phyloP scores from a whole-genome alignment of 2,888 invertebrate species.

The Tipula lateralis region DNA sequence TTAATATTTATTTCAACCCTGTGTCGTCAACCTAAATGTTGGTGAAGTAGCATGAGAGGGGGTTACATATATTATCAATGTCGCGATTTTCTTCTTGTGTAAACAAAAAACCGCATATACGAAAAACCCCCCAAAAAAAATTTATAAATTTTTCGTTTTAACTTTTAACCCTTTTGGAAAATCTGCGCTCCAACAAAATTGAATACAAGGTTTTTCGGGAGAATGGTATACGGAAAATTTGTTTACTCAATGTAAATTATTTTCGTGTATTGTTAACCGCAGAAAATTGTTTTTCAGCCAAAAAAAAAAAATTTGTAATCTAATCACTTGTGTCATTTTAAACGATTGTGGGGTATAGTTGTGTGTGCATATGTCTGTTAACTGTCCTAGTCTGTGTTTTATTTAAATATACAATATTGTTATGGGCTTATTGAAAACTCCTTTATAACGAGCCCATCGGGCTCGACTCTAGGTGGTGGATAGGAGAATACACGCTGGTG shows the following conservation, averaged over 20 bases:
- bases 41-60: background rate
- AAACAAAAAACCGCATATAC: background rate
- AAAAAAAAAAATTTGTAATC: background rate
- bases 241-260: background rate
- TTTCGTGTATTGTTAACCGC: background rate
- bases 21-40: background rate
- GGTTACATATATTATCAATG: background rate
- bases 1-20: background rate
- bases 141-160: background rate
- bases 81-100: background rate
- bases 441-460: too few relatives aligned
- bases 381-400: background rate
- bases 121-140: background rate
- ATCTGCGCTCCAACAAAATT: background rate
- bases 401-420: background rate
- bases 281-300: background rate
- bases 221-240: background rate
- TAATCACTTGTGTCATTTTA: background rate
- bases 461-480: too few relatives aligned
- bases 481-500: too few relatives aligned
- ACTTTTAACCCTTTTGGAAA: background rate
- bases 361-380: too few relatives aligned
- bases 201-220: background rate
- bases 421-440: background rate
- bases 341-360: background rate